Percentiles rank a stretch among this genome's conserved stretches.
phyloP scores from a whole-genome alignment of 1,140 invertebrate species.

The Brachionus paranguensis region DNA sequence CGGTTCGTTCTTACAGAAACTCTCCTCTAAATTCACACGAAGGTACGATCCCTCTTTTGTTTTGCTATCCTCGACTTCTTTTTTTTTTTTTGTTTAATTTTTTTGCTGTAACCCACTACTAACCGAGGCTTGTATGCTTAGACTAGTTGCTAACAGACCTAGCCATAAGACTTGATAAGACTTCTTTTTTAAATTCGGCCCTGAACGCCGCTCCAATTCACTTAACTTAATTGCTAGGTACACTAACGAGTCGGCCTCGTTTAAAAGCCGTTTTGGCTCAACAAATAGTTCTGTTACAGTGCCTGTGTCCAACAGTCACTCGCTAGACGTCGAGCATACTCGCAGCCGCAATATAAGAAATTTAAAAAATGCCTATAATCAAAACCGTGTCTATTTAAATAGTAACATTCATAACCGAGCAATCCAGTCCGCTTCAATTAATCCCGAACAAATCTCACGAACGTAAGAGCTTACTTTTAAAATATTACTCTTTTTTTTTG shows the following conservation, averaged over 20 bases:
- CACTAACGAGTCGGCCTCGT: background rate
- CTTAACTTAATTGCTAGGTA: background rate
- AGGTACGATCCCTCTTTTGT: slow-evolving; percentile 8
- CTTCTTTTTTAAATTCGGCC: background rate
- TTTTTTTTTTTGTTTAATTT: background rate
- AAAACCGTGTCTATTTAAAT: slow-evolving; percentile 23
- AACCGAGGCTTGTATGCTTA: background rate
- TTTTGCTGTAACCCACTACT: background rate
- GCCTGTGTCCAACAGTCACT: background rate
- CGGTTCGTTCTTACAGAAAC: background rate
- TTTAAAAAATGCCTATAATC: slow-evolving; percentile 6
- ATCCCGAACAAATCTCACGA: slow-evolving; percentile 15
- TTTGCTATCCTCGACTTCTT: background rate
- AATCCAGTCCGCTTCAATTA: slow-evolving; percentile 22
- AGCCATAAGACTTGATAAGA: background rate
- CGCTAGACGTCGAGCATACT: background rate
- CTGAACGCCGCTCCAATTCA: background rate
- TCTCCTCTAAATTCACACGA: slow-evolving; percentile 37
- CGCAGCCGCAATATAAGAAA: background rate
- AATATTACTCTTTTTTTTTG: background rate
- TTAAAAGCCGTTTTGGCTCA: background rate
- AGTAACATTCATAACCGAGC: slow-evolving; percentile 16
- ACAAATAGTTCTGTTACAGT: slow-evolving; percentile 21
- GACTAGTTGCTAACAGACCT: background rate
- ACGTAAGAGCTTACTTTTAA: slow-evolving; percentile 7